A percentile compares a stretch with the other conserved stretches of the same genome.
These are phyloP conservation scores for Neotoxoptera formosana DNA, from an alignment of 1,140 invertebrate species.

Conservation along the genomic window DNA sequence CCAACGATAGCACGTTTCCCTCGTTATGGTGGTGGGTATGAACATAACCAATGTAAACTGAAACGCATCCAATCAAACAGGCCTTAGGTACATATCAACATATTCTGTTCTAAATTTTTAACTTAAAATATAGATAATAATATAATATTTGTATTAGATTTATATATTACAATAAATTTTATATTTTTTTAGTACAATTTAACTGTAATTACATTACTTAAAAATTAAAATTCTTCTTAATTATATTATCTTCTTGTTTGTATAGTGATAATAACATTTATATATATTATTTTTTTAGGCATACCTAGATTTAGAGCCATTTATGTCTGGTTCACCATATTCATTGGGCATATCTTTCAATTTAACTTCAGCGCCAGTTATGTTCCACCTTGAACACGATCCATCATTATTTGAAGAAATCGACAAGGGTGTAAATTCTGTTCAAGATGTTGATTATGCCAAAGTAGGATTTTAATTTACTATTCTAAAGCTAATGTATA, in stretches of 20 bases:
- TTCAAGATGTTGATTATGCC: conserved; percentile 79
- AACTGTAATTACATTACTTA: no score
- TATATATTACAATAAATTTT: no score
- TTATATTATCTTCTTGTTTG: neutral
- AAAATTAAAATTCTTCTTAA: no score
- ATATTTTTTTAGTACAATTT: no score
- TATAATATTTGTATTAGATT: no score
- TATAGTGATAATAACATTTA: neutral
- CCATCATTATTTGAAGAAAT: conserved; percentile 76
- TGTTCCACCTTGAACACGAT: conserved; percentile 81
- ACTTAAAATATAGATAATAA: no score
- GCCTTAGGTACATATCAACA: no score
- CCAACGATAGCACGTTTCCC: no score
- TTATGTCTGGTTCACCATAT: conserved; percentile 65
- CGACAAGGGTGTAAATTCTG: conserved; percentile 74
- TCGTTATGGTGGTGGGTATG: no score
- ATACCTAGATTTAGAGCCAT: conserved; percentile 73
- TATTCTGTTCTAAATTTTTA: no score
- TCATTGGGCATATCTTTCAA: conserved; percentile 60
- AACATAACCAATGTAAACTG: no score
- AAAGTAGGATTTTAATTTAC: conserved; percentile 64
- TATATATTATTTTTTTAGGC: conserved; percentile 64
- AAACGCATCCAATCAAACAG: no score
- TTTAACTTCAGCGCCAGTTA: conserved; percentile 74
- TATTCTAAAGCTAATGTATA: neutral